Evolutionary conservation across 2,888 invertebrate genomes (phyloP).

Genomic region (Chironomus riparius): DNA sequence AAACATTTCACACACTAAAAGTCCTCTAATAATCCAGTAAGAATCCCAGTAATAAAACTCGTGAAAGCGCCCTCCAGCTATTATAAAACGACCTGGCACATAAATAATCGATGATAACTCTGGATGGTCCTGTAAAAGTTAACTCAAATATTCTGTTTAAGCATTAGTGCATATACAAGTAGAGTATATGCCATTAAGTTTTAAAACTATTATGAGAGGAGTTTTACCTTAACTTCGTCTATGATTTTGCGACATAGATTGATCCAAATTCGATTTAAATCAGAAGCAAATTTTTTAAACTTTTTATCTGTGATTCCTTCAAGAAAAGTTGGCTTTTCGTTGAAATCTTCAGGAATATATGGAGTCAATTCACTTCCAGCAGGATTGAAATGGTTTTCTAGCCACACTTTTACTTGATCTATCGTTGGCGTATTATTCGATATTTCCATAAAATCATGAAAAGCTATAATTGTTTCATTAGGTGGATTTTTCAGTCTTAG

Average conservation of each 20-base stretch:
- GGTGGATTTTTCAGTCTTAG: slow-evolving; percentile 67
- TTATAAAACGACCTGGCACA: slow-evolving; percentile 73
- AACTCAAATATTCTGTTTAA: background rate
- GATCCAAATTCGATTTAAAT: slow-evolving; percentile 66
- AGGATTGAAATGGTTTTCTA: slow-evolving; percentile 50
- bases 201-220: background rate
- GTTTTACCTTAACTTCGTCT: slow-evolving; percentile 49
- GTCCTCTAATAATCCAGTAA: slow-evolving; percentile 85
- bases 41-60: slow-evolving; percentile 95
- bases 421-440: slow-evolving; percentile 35
- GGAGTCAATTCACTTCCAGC: slow-evolving; percentile 62
- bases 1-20: slow-evolving; percentile 76
- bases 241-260: slow-evolving; percentile 68
- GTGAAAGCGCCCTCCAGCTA: slow-evolving; percentile 84
- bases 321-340: slow-evolving; percentile 54
- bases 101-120: slow-evolving; percentile 75
- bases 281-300: slow-evolving; percentile 61
- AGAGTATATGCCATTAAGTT: no score
- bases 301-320: slow-evolving; percentile 59
- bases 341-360: slow-evolving; percentile 69
- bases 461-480: slow-evolving; percentile 53
- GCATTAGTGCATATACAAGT: no score
- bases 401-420: slow-evolving; percentile 40
- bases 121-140: slow-evolving; percentile 43
- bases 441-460: slow-evolving; percentile 52